Conservation (phyloP, 1,140 invertebrate species). For the Paraescarpia echinospica region DNA sequence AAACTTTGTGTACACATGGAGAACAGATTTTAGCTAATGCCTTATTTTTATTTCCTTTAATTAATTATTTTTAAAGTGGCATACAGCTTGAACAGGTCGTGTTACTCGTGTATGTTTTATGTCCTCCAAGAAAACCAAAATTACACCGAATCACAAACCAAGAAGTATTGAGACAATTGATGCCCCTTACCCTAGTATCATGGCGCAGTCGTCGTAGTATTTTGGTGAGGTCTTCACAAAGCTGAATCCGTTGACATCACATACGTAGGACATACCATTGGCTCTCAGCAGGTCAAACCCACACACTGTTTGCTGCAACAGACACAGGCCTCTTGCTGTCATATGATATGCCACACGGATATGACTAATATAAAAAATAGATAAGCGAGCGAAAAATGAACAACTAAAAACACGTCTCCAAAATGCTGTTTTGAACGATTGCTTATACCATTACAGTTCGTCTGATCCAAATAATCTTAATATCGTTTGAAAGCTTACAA, state of each 20-base stretch:
- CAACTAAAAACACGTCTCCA: no score
- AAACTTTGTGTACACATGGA: no score
- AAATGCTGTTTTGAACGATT: no score
- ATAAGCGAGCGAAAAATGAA: no score
- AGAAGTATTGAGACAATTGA: not conserved
- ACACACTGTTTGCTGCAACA: constrained; percentile 88
- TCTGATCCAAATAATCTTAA: no score
- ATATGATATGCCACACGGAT: no score
- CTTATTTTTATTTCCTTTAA: no score
- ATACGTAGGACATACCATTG: constrained; percentile 97
- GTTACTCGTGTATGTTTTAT: not conserved
- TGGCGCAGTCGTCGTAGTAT: constrained; percentile 99
- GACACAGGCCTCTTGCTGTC: not conserved
- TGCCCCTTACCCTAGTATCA: constrained; percentile 74
- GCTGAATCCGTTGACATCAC: constrained; percentile 99
- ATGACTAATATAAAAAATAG: no score
- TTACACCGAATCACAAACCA: not conserved
- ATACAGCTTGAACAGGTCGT: not conserved
- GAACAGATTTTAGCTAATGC: no score
- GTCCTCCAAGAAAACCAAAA: not conserved
- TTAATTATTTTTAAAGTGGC: not conserved
- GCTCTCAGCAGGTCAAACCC: constrained; percentile 98
- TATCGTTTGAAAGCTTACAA: no score
- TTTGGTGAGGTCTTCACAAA: constrained; percentile 99
- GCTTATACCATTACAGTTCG: no score